Evolutionary conservation across 2,113 vertebrate genomes (phyloP), one percentile per base, ranked within the genome.

Genomic region (Verasper variegatus): DNA sequence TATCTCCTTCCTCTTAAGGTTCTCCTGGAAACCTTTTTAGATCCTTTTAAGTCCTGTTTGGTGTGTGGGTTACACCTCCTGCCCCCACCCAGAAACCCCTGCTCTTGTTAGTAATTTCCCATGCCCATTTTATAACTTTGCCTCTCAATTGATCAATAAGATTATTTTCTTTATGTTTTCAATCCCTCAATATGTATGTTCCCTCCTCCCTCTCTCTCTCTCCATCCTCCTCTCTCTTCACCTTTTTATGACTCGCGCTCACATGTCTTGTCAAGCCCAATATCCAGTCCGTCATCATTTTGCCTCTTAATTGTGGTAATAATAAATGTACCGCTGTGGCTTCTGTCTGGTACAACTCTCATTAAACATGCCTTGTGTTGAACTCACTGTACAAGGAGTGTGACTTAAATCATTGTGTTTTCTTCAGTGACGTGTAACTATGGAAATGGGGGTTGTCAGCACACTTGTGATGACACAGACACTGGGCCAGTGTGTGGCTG

Each of bases 381-480:
- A 37, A 17, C 49, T 7, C 49, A 20, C 26, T 49, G 8, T 24
- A 17, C n/a, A 45, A 68, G 14, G 6, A 37, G 17, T 74, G 40
- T 59, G 4, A 57, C 17, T 26, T 55, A 2, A 35, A 37, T 76
- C 2, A 70, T 13, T 72, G 23, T 71, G 37, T 81, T 83, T 63
- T 88, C 78, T 86, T 94, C 94, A 99, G 98, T 99, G 93, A 99
- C 98, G 80, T 99, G 98, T 96, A 98, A 99, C 96, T 98, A 99
- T 92, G 98, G 98, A 86, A 99, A 99, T 54, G 97, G 98, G 80
- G 98, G 98, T 74, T 99, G 98, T 92, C 98, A 99, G 24, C 98
- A 99, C 94, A 96, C 95, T 51, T 99, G 98, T 51, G 97, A 99
- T 51, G 98, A 99, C 94, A 98, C 97, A 0, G 98, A 99, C 66